Conservation (phyloP, 2,888 invertebrate species). For the Neoaliturus tenellus region DNA sequence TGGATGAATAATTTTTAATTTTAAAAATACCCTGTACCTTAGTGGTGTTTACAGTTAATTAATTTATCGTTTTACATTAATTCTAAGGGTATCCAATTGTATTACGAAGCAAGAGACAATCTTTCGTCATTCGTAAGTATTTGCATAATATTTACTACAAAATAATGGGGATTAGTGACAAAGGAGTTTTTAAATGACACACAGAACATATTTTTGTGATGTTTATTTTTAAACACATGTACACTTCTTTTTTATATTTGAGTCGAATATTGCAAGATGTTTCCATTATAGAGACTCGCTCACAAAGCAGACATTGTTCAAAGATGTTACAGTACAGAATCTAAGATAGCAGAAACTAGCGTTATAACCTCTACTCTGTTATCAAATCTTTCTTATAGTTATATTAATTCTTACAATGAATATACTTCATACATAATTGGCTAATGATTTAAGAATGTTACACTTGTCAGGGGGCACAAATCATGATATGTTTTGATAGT, state of each 20-base stretch:
- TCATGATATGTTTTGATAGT: constrained; percentile 88
- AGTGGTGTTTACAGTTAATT: too few species aligned
- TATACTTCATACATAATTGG: constrained; percentile 61
- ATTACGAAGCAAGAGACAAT: too few species aligned
- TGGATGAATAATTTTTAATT: too few species aligned
- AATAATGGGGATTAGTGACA: too few species aligned
- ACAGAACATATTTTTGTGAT: constrained; percentile 2
- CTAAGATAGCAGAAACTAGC: constrained; percentile 58
- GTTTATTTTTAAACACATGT: constrained; percentile 59
- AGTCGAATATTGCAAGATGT: constrained; percentile 61
- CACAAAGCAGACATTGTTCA: constrained; percentile 57
- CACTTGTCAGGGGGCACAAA: constrained; percentile 84
- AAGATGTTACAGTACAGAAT: constrained; percentile 55
- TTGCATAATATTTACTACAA: too few species aligned
- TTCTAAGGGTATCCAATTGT: too few species aligned
- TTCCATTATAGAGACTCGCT: constrained; percentile 51
- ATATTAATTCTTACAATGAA: constrained; percentile 55
- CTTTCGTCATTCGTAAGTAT: too few species aligned
- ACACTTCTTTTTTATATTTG: constrained; percentile 59
- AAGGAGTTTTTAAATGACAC: neutral
- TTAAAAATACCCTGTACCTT: too few species aligned
- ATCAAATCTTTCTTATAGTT: constrained; percentile 59
- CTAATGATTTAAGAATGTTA: constrained; percentile 74
- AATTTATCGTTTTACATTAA: too few species aligned
- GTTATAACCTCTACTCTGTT: constrained; percentile 55